phyloP scores from a whole-genome alignment of 2,797 vertebrate genomes.

The Leucoraja ocellata region DNA sequence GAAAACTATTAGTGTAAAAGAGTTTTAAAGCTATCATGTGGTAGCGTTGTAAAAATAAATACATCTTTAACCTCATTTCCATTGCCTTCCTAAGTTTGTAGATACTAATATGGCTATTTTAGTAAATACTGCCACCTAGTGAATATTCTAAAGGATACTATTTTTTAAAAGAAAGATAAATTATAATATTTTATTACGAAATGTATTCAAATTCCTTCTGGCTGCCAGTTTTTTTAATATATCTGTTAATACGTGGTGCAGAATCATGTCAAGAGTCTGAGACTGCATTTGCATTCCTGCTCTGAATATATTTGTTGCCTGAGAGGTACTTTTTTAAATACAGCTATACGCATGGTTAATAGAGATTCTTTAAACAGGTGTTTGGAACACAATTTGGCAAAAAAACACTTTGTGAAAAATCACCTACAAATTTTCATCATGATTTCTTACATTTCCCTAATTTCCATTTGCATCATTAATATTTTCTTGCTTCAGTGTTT shows the following conservation, averaged over 20 bases:
- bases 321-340: neutral
- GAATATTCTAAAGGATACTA: neutral
- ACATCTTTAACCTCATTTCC: conserved; percentile 12
- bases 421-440: neutral
- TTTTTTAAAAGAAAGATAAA: neutral
- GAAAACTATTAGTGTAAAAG: neutral
- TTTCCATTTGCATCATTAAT: neutral
- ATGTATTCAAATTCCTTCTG: neutral
- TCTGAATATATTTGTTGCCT: neutral
- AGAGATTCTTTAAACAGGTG: neutral
- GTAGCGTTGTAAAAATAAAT: neutral
- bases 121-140: conserved; percentile 1
- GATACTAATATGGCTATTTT: neutral
- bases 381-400: neutral
- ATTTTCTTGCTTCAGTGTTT: neutral
- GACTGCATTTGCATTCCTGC: neutral
- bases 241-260: neutral
- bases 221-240: neutral
- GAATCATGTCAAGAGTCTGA: neutral
- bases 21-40: neutral
- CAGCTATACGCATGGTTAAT: neutral
- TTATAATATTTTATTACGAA: conserved; percentile 18
- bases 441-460: neutral
- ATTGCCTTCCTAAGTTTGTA: neutral
- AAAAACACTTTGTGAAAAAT: neutral